Conservation (phyloP, 1,140 invertebrate species). For the Ceratina australensis region DNA sequence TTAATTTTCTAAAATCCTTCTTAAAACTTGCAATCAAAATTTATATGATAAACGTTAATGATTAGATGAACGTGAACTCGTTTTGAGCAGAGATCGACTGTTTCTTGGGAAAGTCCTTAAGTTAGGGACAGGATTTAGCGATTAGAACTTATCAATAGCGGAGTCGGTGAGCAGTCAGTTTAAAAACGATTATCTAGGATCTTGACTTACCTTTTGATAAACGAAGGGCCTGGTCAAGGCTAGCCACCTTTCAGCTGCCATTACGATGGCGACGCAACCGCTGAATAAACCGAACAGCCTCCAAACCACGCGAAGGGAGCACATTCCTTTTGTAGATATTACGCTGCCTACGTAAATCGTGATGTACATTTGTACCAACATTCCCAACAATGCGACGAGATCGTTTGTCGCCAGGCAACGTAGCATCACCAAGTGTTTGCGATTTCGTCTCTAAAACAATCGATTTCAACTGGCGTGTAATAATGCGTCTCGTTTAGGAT, state of each 20-base stretch:
- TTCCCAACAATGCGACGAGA: slow-evolving; percentile 86
- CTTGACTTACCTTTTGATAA: slow-evolving; percentile 88
- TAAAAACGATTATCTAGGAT: slow-evolving; percentile 25
- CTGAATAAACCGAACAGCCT: slow-evolving; percentile 91
- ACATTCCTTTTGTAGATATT: slow-evolving; percentile 77
- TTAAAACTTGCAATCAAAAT: too few relatives aligned
- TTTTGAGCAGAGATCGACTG: too few relatives aligned
- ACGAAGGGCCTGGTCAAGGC: slow-evolving; percentile 92
- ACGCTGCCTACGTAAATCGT: slow-evolving; percentile 78
- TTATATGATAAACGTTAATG: too few relatives aligned
- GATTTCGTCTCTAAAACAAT: slow-evolving; percentile 83
- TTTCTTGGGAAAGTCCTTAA: too few relatives aligned
- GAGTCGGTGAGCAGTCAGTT: too few relatives aligned
- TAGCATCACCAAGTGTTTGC: slow-evolving; percentile 89
- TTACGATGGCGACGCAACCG: slow-evolving; percentile 91
- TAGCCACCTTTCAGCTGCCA: slow-evolving; percentile 92
- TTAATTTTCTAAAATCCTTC: too few relatives aligned
- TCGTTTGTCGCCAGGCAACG: slow-evolving; percentile 89
- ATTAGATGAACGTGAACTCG: too few relatives aligned
- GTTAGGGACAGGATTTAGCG: too few relatives aligned
- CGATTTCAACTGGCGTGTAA: not conserved
- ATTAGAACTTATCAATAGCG: not conserved
- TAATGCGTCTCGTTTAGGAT: not conserved
- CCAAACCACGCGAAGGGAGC: slow-evolving; percentile 86
- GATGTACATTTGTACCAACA: slow-evolving; percentile 83